A percentile compares a stretch with the other conserved stretches of the same genome.
Conservation (phyloP, 2,888 invertebrate genomes). For the Glaucopsyche alexis region DNA sequence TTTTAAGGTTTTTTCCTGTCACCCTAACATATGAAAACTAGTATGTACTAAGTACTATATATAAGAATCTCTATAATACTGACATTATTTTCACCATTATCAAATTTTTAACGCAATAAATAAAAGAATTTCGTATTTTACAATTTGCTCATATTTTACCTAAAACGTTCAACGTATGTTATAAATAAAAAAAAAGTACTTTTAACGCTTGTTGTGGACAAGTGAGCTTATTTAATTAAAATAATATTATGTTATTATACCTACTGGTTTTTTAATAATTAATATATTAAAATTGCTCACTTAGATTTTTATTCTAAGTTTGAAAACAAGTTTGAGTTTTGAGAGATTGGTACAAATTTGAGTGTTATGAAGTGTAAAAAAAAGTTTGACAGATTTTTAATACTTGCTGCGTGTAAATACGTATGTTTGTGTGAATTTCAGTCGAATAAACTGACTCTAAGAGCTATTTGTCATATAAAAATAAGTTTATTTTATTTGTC, state of each 20-base stretch:
- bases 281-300: background rate
- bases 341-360: background rate
- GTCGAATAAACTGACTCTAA: background rate
- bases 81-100: background rate
- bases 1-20: background rate
- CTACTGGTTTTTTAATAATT: background rate
- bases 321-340: background rate
- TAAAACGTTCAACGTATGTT: background rate
- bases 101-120: background rate
- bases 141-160: slow-evolving; percentile 9
- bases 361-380: background rate
- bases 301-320: background rate
- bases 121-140: background rate
- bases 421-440: background rate
- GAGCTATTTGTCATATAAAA: background rate
- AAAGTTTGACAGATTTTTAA: background rate
- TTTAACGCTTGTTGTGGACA: background rate
- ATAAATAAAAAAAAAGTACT: background rate
- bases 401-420: slow-evolving; percentile 3
- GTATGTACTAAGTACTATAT: background rate
- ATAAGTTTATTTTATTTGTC: slow-evolving; percentile 11
- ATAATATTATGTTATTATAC: background rate
- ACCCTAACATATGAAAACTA: background rate
- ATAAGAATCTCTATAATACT: slow-evolving; percentile 8
- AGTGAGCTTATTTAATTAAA: background rate